Evolutionary conservation across 2,888 invertebrate species (phyloP).

Genomic region (Drosophila helvetica): DNA sequence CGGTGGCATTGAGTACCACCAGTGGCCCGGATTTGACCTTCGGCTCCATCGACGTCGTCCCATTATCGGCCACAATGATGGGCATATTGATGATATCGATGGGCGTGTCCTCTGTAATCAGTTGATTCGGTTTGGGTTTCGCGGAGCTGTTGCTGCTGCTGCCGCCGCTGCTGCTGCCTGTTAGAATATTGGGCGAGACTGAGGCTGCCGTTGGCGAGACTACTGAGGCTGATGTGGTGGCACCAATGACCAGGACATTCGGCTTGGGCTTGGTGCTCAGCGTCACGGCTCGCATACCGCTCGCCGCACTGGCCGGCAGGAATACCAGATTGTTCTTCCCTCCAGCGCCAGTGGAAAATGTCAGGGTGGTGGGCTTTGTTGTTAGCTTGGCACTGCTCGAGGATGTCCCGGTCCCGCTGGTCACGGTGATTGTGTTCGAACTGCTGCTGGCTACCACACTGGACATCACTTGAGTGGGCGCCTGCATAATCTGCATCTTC

Average conservation of each 20-base stretch:
- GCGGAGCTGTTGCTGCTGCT: conserved; percentile 18
- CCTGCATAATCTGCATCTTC: conserved; percentile 82
- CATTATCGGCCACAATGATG: conserved; percentile 81
- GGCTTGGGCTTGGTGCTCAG: conserved; percentile 63
- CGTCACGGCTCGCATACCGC: conserved; percentile 69
- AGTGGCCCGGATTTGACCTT: conserved; percentile 48
- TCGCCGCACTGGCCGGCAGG: conserved; percentile 74
- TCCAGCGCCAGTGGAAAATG: conserved; percentile 55
- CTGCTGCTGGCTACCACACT: conserved; percentile 29
- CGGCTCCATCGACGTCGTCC: conserved; percentile 44
- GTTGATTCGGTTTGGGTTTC: conserved; percentile 67
- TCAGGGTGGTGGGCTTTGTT: conserved; percentile 59
- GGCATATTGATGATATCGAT: conserved; percentile 84
- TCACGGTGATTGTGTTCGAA: conserved; percentile 39
- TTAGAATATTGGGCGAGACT: conserved; percentile 24
- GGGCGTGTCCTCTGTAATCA: conserved; percentile 86
- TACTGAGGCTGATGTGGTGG: conserved; percentile 31
- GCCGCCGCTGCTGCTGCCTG: conserved; percentile 3
- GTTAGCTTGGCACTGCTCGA: conserved; percentile 55
- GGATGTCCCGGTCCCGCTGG: conserved; percentile 24
- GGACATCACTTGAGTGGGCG: conserved; percentile 67
- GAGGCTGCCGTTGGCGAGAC: conserved; percentile 11
- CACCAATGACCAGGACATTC: conserved; percentile 78
- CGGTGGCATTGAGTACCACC: conserved; percentile 82
- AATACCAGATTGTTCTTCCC: conserved; percentile 82